phyloP scores from a whole-genome alignment of 2,888 invertebrate species.

The Volucella zonaria region DNA sequence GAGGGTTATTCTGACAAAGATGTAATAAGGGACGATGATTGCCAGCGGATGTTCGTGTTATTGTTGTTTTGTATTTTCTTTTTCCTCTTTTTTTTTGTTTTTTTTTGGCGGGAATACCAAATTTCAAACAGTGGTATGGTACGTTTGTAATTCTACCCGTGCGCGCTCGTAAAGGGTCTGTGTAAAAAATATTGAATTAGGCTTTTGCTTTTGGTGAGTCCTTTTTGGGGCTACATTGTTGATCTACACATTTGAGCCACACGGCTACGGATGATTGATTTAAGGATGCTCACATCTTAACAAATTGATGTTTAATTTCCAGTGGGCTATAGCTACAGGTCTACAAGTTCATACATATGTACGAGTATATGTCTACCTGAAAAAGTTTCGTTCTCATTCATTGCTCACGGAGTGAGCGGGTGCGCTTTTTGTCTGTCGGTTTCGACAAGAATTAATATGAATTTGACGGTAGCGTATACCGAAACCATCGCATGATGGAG shows the following conservation, averaged over 20 bases:
- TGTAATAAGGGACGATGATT: constrained; percentile 64
- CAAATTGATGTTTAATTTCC: constrained; percentile 54
- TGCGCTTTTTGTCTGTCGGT: neutral
- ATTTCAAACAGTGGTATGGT: constrained; percentile 27
- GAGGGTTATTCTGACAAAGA: constrained; percentile 53
- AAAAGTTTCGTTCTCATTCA: constrained; percentile 15
- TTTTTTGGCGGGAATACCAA: constrained; percentile 42
- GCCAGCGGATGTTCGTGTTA: constrained; percentile 62
- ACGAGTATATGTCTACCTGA: neutral
- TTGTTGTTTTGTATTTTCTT: constrained; percentile 33
- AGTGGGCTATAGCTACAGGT: constrained; percentile 3
- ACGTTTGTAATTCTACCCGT: constrained; percentile 31
- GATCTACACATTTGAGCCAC: constrained; percentile 29
- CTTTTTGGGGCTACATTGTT: constrained; percentile 23
- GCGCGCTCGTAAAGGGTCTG: constrained; percentile 5
- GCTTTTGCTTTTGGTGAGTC: constrained; percentile 9
- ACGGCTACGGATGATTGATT: constrained; percentile 61
- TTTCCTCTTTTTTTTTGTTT: constrained; percentile 29
- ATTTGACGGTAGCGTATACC: neutral
- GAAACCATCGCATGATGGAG: neutral
- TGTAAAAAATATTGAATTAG: constrained; percentile 50
- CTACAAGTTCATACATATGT: neutral
- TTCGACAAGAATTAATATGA: constrained; percentile 36
- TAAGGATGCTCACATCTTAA: constrained; percentile 57
- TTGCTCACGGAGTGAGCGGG: neutral